Evolutionary conservation across 2,113 vertebrate genomes (phyloP), one percentile per base, ranked within the genome.

Genomic region (Tragulus kanchil): DNA sequence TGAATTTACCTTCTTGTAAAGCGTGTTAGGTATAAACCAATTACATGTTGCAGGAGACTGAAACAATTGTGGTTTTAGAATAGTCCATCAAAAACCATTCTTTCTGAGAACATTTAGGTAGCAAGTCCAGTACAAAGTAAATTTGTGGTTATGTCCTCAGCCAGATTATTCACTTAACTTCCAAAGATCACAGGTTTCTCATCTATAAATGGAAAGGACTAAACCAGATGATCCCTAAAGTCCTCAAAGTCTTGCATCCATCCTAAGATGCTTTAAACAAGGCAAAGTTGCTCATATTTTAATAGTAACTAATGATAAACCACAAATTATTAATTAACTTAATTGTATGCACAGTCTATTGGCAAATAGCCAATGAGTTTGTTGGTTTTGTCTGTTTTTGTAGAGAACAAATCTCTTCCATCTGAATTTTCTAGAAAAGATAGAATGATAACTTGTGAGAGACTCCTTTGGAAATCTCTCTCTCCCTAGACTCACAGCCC

Each of bases 71-170:
- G 48, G 58, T 50, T 97, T 95, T 69, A 88, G 21, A 91, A 71
- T 50, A 90, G n/a, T 78, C 94, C 77, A 65, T 84, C 85, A 59
- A 64, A 61, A 95, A 26, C 54, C 61, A 92, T 90, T 85, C 77
- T 94, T 94, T 94, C 96, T 90, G 31, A 97, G 93, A 93, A 21
- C 58, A 54, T 92, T 89, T 97, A 92, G 69, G 56, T n/a, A 85
- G 61, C 79, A 92, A 92, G 89, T 85, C 88, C 89, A 69, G 58
- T 90, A 88, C 45, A 87, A 96, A 95, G 95, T 92, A 97, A 92
- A 93, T 97, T 54, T 85, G 69, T 88, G 85, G 90, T 64, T 95
- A 23, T 56, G 19, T 26, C 45, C 73, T 95, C 62, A 62, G 31
- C 81, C 42, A 94, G 88, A 71, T 90, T 87, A 87, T 59, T 88